These are phyloP conservation scores for Dicyrtoma fusca DNA, from an alignment of 2,888 invertebrate genomes.

Conservation along the genomic window DNA sequence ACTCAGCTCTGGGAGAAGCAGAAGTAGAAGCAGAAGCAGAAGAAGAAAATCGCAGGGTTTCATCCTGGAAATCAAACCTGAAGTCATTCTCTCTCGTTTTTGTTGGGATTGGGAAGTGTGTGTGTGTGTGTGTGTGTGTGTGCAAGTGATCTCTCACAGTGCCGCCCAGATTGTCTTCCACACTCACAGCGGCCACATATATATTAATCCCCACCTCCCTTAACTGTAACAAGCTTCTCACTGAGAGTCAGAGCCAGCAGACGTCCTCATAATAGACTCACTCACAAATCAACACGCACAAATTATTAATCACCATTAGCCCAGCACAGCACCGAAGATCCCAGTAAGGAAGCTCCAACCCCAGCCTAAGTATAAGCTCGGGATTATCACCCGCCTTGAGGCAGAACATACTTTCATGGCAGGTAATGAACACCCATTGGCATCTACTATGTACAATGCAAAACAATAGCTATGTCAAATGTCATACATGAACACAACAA, in stretches of 20 bases:
- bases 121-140: background rate
- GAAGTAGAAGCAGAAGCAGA: no score
- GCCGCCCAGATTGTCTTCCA: conserved; percentile 25
- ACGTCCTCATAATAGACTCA: background rate
- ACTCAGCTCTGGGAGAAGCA: conserved; percentile 7
- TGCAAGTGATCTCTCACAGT: conserved; percentile 16
- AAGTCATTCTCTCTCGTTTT: background rate
- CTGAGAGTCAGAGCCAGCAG: no score
- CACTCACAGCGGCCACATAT: conserved; percentile 1
- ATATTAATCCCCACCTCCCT: conserved; percentile 5
- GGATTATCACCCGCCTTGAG: no score
- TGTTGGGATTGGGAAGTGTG: background rate
- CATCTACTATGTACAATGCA: no score
- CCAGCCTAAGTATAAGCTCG: no score
- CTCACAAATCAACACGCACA: conserved; percentile 6
- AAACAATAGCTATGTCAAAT: no score
- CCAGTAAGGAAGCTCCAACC: no score
- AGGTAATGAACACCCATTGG: no score
- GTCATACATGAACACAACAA: no score
- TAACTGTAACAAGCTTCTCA: background rate
- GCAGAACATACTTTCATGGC: no score
- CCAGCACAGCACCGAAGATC: no score
- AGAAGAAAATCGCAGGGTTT: conserved; percentile 7
- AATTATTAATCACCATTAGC: background rate
- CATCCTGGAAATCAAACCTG: no score